Evolutionary conservation across 2,113 vertebrate genomes (phyloP), one percentile per base, ranked within the genome.

Genomic region (Neogobius melanostomus): DNA sequence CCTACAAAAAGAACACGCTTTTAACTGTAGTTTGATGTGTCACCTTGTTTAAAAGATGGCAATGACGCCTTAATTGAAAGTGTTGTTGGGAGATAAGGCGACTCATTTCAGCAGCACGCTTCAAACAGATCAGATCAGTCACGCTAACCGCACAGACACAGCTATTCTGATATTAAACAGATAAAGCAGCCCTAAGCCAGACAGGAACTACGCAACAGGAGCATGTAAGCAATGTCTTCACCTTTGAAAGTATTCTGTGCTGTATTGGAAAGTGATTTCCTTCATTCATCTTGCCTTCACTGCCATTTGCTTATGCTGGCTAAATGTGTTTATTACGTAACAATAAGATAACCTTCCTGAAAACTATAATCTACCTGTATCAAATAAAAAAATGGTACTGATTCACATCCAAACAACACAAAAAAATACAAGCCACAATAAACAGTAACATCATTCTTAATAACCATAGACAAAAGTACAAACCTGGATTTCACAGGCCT

Each of bases 401-500:
- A 36, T 36, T 36, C 28, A 36, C 28, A 36, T 36, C 28, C 28
- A 36, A 36, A 36, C 28, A 36, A 36, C 28, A 36, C 28, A 36
- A 36, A 36, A 36, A 36, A 36, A 36, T 36, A 36, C 28, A 36
- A 36, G 28, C 28, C 28, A 36, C 1, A 12, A 50, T 14, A 51
- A 51, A 51, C 49, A 51, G 11, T 51, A 36, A 14, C 11, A 15
- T 51, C 49, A 14, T 3, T 51, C 12, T 14, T 51, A 14, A 51
- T 51, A 14, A 61, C 42, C 44, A 10, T 45, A 9, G 8, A 5
- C 5, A 45, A 6, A 44, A 44, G 6, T 8, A 15, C 59, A 61
- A 15, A 99, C 97, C 95, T 99, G 97, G 46, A 95, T 93, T 90
- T 98, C 95, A 90, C 97, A 98, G 71, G 96, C 97, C 83, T 95